Conservation (phyloP, 2,113 vertebrate species). For the Arenaria interpres region DNA sequence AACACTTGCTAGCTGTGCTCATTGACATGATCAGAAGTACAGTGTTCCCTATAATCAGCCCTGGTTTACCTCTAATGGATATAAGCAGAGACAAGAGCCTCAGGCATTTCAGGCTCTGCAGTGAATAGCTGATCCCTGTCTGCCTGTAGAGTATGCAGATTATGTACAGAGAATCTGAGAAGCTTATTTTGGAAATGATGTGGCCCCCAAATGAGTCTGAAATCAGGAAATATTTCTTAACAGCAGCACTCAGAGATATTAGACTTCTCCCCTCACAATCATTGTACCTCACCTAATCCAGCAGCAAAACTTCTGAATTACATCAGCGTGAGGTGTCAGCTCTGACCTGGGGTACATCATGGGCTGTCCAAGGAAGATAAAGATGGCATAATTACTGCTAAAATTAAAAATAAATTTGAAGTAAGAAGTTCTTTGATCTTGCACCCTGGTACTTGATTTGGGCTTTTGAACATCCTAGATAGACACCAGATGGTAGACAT, state of each 20-base stretch:
- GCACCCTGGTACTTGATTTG: neutral
- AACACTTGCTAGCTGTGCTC: constrained; percentile 45
- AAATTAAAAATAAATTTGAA: neutral
- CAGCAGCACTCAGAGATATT: neutral
- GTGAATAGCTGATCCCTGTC: constrained; percentile 5
- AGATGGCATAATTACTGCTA: neutral
- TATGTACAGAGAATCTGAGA: neutral
- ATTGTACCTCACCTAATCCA: neutral
- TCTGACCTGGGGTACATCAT: neutral
- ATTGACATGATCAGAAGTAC: constrained; percentile 60
- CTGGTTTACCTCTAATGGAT: constrained; percentile 62
- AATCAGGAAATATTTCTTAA: neutral
- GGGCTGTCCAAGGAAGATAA: neutral
- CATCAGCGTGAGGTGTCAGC: neutral
- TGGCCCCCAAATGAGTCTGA: neutral
- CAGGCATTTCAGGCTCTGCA: constrained; percentile 29
- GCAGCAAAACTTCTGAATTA: neutral
- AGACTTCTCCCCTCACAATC: neutral
- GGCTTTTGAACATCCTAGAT: neutral
- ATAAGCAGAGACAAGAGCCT: constrained; percentile 64
- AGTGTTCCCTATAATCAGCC: constrained; percentile 49
- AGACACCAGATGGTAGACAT: neutral
- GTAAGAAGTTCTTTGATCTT: neutral
- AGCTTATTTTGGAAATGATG: neutral
- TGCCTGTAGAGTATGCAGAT: neutral